A percentile compares a stretch with the other conserved stretches of the same genome.
These are phyloP conservation scores for Danio tinwini DNA, from an alignment of 2,797 vertebrate genomes.

Conservation along the genomic window DNA sequence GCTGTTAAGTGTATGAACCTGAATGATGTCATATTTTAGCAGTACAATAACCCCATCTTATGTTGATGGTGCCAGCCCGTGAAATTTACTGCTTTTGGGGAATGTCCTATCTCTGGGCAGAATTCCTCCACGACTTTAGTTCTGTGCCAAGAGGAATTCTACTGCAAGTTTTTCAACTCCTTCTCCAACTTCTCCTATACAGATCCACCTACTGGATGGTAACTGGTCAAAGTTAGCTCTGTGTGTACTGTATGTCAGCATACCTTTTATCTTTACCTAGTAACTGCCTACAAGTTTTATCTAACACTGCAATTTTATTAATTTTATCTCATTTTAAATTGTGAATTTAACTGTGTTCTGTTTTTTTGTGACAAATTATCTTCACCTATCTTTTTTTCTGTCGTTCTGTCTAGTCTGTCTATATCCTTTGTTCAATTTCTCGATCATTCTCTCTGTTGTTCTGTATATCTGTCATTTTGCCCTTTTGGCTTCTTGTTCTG, in stretches of 20 bases:
- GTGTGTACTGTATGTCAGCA: background rate
- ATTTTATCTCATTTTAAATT: background rate
- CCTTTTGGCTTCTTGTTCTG: too few relatives aligned
- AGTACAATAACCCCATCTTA: slow-evolving; percentile 64
- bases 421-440: too few relatives aligned
- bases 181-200: slow-evolving; percentile 5
- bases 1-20: slow-evolving; percentile 58
- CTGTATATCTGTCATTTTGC: too few relatives aligned
- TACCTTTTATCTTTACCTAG: background rate
- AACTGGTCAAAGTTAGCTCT: slow-evolving; percentile 6
- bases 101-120: slow-evolving; percentile 64
- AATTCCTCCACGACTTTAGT: slow-evolving; percentile 32
- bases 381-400: too few relatives aligned
- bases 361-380: too few relatives aligned
- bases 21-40: slow-evolving; percentile 67
- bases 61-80: slow-evolving; percentile 57
- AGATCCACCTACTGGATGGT: background rate
- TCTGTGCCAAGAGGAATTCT: slow-evolving; percentile 39
- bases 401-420: too few relatives aligned
- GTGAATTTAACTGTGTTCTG: background rate
- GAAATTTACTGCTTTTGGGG: slow-evolving; percentile 62
- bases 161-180: slow-evolving; percentile 34
- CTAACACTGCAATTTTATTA: background rate
- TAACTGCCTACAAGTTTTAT: background rate
- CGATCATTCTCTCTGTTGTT: too few relatives aligned